Percentiles rank a stretch among this genome's conserved stretches.
These are phyloP conservation scores for human DNA, from an alignment of 2,113 vertebrate species.

Conservation along the genomic window GRCh38 chr3:146106001-146106500, in stretches of 20 bases:
- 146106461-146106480: background rate
- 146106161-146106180: accelerated
- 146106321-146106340: background rate
- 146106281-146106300: background rate
- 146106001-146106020: background rate
- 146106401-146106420: background rate
- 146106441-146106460: background rate
- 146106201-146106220: background rate
- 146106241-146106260: too few species aligned
- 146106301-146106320: background rate
- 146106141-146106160: too few species aligned
- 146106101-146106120: background rate
- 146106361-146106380: background rate
- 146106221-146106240: background rate
- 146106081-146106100: background rate
- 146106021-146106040: background rate
- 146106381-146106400: background rate
- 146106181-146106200: background rate
- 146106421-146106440: background rate
- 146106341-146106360: background rate
- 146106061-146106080: background rate
- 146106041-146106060: background rate
- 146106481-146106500: background rate
- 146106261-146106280: background rate
- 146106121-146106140: background rate